A percentile compares a stretch with the other conserved stretches of the same genome.
phyloP scores from a whole-genome alignment of 1,140 invertebrate species.

The Luehdorfia chinensis region DNA sequence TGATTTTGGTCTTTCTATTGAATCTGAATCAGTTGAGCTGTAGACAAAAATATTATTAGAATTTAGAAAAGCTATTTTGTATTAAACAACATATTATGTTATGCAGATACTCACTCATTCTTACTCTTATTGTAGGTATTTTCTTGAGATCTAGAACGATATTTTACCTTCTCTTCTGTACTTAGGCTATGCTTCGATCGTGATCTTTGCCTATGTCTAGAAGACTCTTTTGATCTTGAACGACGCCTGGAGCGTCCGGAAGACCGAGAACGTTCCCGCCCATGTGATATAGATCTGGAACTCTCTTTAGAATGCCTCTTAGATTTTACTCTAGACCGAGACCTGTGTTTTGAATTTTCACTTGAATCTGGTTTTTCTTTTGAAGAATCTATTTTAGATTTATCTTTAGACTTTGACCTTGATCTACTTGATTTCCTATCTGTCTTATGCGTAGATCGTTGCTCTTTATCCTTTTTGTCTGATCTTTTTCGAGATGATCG shows the following conservation, averaged over 20 bases:
- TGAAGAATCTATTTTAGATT: conserved; percentile 33
- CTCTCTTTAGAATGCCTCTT: conserved; percentile 48
- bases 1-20: conserved; percentile 62
- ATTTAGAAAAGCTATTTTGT: too few relatives aligned
- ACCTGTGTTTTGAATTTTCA: conserved; percentile 45
- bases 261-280: conserved; percentile 36
- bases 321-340: conserved; percentile 44
- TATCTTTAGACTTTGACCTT: conserved; percentile 48
- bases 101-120: conserved; percentile 52
- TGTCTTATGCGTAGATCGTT: conserved; percentile 41
- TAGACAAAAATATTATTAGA: conserved; percentile 23
- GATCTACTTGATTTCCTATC: conserved; percentile 40
- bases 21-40: conserved; percentile 68
- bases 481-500: conserved; percentile 49
- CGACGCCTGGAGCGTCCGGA: conserved; percentile 28
- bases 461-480: conserved; percentile 41
- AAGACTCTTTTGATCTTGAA: conserved; percentile 31
- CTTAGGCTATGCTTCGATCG: conserved; percentile 40
- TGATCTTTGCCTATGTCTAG: conserved; percentile 34
- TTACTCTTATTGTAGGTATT: conserved; percentile 47
- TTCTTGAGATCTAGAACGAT: conserved; percentile 61
- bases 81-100: too few relatives aligned
- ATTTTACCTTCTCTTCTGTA: conserved; percentile 45
- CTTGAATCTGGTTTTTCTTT: conserved; percentile 47
- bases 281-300: conserved; percentile 48